Conservation (phyloP, 2,888 invertebrate species). For the Pyralis farinalis region DNA sequence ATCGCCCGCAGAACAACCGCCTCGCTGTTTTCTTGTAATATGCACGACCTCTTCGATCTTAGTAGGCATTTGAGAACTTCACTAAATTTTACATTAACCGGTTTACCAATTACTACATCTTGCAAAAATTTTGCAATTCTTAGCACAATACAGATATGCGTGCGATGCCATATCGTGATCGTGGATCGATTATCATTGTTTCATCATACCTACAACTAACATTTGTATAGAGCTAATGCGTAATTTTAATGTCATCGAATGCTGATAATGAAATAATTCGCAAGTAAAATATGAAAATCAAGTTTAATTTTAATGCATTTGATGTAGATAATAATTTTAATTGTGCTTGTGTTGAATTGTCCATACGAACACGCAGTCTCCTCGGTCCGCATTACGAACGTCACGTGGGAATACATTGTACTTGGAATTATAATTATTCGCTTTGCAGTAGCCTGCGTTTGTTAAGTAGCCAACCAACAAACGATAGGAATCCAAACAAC, state of each 20-base stretch:
- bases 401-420: slow-evolving; percentile 56
- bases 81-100: too few species aligned
- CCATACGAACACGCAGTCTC: too few species aligned
- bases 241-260: too few species aligned
- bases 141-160: slow-evolving; percentile 7
- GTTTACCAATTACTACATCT: slow-evolving; percentile 17
- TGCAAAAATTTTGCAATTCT: slow-evolving; percentile 21
- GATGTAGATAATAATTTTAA: too few species aligned
- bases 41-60: slow-evolving; percentile 3
- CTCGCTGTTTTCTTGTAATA: slow-evolving; percentile 19
- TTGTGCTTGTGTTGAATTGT: too few species aligned
- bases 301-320: too few species aligned
- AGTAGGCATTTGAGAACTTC: too few species aligned
- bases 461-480: slow-evolving; percentile 30
- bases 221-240: too few species aligned
- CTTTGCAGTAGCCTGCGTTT: slow-evolving; percentile 42
- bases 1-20: slow-evolving; percentile 4
- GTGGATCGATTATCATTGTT: slow-evolving; percentile 11
- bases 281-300: too few species aligned
- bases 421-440: slow-evolving; percentile 52
- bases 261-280: too few species aligned
- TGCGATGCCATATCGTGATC: too few species aligned
- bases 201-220: too few species aligned
- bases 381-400: slow-evolving; percentile 24
- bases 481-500: slow-evolving; percentile 17